Evolutionary conservation across 2,888 invertebrate genomes (phyloP).

Genomic region (Elysia crispata): DNA sequence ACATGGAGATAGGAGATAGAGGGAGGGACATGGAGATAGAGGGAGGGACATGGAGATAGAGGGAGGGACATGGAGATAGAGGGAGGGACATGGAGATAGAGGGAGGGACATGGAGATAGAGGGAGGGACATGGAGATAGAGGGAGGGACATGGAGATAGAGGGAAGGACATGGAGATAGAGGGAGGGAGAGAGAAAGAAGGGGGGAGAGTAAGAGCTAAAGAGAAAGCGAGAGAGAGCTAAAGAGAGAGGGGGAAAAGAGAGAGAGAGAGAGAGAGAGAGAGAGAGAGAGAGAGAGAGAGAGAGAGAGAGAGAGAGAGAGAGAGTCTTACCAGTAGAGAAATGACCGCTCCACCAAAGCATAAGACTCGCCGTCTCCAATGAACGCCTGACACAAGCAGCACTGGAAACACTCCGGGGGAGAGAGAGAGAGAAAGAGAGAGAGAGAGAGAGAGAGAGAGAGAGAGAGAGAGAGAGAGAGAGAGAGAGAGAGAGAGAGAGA

Average conservation of each 20-base stretch:
- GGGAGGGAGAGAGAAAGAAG: neutral
- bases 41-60: too few relatives aligned
- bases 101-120: too few relatives aligned
- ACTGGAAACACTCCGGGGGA: neutral
- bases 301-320: neutral
- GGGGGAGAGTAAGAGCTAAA: neutral
- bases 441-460: conserved; percentile 30
- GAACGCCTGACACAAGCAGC: neutral
- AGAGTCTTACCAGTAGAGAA: neutral
- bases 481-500: neutral
- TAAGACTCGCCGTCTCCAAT: neutral
- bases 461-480: conserved; percentile 6
- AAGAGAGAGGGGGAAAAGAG: too few relatives aligned
- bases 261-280: neutral
- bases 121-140: too few relatives aligned
- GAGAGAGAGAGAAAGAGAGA: conserved; percentile 19
- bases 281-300: neutral
- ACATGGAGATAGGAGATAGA: too few relatives aligned
- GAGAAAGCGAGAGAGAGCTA: too few relatives aligned
- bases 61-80: too few relatives aligned
- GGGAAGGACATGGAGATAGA: conserved; percentile 17
- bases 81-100: too few relatives aligned
- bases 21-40: too few relatives aligned
- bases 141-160: conserved; percentile 14
- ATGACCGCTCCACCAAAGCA: neutral